Evolutionary conservation across 2,888 invertebrate genomes (phyloP), one percentile per base, ranked within the genome.

Genomic region (Julus scanicus): DNA sequence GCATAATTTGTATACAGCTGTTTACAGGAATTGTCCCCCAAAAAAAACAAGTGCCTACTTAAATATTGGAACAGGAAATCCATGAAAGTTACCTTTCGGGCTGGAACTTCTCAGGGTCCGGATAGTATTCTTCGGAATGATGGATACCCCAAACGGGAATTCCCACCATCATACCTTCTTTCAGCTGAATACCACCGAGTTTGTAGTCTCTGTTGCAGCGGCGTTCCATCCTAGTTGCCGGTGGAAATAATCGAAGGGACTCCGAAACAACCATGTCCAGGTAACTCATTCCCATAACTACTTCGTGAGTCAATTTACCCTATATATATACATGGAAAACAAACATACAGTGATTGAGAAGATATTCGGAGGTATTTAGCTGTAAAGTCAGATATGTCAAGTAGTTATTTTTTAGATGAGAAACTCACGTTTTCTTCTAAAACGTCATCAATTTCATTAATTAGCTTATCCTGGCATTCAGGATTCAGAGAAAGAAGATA

Each of bases 121-220:
- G 88, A 20, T 48, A 89, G 29, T 53, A 80, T 71, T 89, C 87
- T n/a, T 85, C 80, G 53, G 87, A 85, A 37, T 88, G 88, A 39
- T 89, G 89, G n/a, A 89, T 86, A 20, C 17, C 37, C 29, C 87
- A 89, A 37, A 87, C 29, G 37, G 89, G 89, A 71, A 89, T 49
- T n/a, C 11, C 48, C 9, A 88, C 57, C n/a, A 11, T 48, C 84
- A 88, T 88, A 20, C 88, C 89, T 88, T 63, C 88, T 17, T 40
- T 40, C 2, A 87, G n/a, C 15, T 44, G 83, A 4, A 40, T n/a
- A 20, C 44, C 87, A 1, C 48, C 37, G 4, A 87, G 20, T 20
- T 83, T 15, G 49, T 83, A 87, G 11, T 87, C 44, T n/a, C n/a
- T 20, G 40, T 37, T 40, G 37, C 53, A 48, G 9, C 63, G 37